These are phyloP conservation scores for Agonopterix arenella DNA, from an alignment of 2,888 invertebrate genomes.

Conservation along the genomic window DNA sequence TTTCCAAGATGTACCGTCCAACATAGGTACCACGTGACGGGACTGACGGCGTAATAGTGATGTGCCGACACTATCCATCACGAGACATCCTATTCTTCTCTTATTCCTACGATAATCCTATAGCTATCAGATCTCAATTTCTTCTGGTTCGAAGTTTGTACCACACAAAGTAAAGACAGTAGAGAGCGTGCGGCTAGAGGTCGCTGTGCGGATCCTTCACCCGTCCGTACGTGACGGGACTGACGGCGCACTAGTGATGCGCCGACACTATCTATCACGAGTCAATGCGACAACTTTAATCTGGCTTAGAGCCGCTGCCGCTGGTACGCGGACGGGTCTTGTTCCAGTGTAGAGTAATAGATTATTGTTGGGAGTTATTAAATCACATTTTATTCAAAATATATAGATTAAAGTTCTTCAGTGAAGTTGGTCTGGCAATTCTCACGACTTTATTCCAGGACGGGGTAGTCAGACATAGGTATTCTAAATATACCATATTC, in stretches of 20 bases:
- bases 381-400: too few relatives aligned
- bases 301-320: conserved; percentile 25
- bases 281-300: conserved; percentile 46
- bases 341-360: too few relatives aligned
- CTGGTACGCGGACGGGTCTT: conserved; percentile 13
- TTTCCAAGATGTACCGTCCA: too few relatives aligned
- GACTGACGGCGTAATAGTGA: conserved; percentile 32
- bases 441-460: too few relatives aligned
- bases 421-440: too few relatives aligned
- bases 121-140: too few relatives aligned
- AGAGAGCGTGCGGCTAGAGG: conserved; percentile 27
- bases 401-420: too few relatives aligned
- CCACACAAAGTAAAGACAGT: conserved; percentile 5
- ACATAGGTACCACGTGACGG: conserved; percentile 38
- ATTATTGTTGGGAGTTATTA: too few relatives aligned
- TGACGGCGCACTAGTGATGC: conserved; percentile 29
- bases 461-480: too few relatives aligned
- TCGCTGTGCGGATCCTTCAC: conserved; percentile 46
- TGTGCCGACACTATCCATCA: conserved; percentile 43
- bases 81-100: conserved; percentile 12
- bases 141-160: not conserved
- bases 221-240: conserved; percentile 46
- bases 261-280: conserved; percentile 42
- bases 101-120: too few relatives aligned
- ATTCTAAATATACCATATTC: too few relatives aligned